Base-by-base conservation (phyloP, 1,140 invertebrate species). In the Druon quercuslanigerum region DNA sequence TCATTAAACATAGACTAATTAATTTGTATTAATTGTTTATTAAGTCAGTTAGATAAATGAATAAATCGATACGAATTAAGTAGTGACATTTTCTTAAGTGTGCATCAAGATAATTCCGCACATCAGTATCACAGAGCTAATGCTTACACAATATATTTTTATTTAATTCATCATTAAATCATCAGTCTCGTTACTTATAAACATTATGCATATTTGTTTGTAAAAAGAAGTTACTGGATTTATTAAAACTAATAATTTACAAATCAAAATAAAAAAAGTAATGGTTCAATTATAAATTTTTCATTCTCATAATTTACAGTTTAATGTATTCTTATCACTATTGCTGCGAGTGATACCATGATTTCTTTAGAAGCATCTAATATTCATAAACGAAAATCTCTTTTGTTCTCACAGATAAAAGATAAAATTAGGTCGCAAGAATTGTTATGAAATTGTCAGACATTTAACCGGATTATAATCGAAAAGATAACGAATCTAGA, bases 401-500 rank as follows among this genome's bases (percentile, higher is more conserved):
- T 66, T 16, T 66, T 46, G n/a, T 7, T 66, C 33, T 20, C 25
- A 40, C 40, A 66, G 60, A 66, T 66, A 40, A 40, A 66, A 66
- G 20, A 66, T 60, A 60, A 25, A 60, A 66, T 40, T 66, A 66
- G 60, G 60, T 66, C 20, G 25, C 33, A 16, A 66, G 60, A 66
- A 40, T 66, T 40, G 20, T 78, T 25, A 57, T 77, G 72, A 66
- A 40, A 66, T 7, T 51, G 12, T 77, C 52, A 70, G 71, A 60
- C 60, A 71, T 77, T 71, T 20, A 77, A 73, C 52, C 57, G 46
- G 50, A 76, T 50, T 54, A 72, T 56, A 17, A 76, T 50, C 25
- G 9, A 56, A 56, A 6, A 56, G 54, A 56, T 54, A 73, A 52
- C 20, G 19, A 19, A 17, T 60, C 11, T 33, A 5, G 60, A 40